phyloP scores from a whole-genome alignment of 2,888 invertebrate species.

The Diachrysia chrysitis region DNA sequence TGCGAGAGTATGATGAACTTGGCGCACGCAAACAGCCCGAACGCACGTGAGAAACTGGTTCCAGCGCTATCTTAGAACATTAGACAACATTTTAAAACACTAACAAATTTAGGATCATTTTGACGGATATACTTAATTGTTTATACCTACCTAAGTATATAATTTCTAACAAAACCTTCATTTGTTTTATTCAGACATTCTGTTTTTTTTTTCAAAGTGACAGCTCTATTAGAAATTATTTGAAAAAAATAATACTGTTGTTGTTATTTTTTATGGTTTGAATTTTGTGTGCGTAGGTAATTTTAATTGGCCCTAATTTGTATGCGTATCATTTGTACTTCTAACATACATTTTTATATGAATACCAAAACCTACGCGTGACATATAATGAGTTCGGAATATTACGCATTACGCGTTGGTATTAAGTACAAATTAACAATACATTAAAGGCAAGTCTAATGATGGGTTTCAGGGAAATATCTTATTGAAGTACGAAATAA shows the following conservation, averaged over 20 bases:
- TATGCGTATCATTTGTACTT: too few relatives aligned
- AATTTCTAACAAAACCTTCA: background rate
- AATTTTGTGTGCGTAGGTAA: background rate
- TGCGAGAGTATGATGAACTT: conserved; percentile 78
- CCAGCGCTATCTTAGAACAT: conserved; percentile 66
- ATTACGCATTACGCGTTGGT: too few relatives aligned
- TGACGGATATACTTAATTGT: background rate
- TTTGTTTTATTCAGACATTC: background rate
- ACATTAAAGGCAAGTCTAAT: background rate
- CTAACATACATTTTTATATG: background rate
- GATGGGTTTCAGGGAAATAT: background rate
- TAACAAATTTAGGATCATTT: conserved; percentile 41
- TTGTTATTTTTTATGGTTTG: background rate
- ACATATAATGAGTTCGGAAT: background rate
- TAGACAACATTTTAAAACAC: conserved; percentile 46
- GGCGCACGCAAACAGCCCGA: conserved; percentile 69
- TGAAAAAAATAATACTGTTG: background rate
- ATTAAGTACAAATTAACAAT: too few relatives aligned
- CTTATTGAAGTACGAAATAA: background rate
- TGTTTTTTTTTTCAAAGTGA: background rate
- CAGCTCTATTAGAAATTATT: background rate
- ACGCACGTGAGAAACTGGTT: conserved; percentile 75
- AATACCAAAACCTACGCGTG: too few relatives aligned
- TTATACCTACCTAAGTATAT: too few relatives aligned
- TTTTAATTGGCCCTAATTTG: background rate